These are phyloP conservation scores for Tuberolachnus salignus DNA, from an alignment of 2,888 invertebrate species.

Conservation along the genomic window DNA sequence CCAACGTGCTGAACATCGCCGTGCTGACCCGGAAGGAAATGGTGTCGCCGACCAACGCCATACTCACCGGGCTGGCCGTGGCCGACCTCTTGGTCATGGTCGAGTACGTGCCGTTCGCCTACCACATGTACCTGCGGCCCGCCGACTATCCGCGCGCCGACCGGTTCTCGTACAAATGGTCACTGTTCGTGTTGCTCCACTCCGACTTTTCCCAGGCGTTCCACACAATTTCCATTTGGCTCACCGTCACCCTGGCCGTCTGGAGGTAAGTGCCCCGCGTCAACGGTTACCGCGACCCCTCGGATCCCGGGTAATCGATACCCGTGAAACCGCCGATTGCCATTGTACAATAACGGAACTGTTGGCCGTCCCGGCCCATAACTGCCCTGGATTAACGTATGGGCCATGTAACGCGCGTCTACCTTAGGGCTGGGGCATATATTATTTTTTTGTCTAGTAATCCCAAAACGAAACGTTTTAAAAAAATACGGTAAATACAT, in stretches of 20 bases:
- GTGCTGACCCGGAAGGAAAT: conserved; percentile 89
- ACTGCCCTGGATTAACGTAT: no score
- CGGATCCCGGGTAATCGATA: no score
- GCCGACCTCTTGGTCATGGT: conserved; percentile 94
- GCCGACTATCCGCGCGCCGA: conserved; percentile 64
- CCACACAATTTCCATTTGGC: conserved; percentile 90
- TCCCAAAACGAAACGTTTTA: no score
- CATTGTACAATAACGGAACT: no score
- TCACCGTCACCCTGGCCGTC: conserved; percentile 89
- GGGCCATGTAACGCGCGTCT: no score
- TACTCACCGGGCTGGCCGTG: conserved; percentile 86
- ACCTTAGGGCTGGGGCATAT: no score
- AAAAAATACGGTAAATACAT: no score
- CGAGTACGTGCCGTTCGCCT: conserved; percentile 88
- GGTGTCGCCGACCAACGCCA: conserved; percentile 89
- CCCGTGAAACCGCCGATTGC: no score
- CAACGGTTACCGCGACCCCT: no score
- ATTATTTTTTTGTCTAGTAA: no score
- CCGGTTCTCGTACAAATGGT: conserved; percentile 75
- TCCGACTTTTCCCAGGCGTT: conserved; percentile 87
- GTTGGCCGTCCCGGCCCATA: no score
- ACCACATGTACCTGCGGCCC: conserved; percentile 75
- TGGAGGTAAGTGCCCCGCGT: conserved; percentile 76
- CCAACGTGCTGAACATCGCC: conserved; percentile 89
- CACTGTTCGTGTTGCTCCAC: conserved; percentile 86